Conservation (phyloP, 2,797 vertebrate species). For the Anguilla megastoma region DNA sequence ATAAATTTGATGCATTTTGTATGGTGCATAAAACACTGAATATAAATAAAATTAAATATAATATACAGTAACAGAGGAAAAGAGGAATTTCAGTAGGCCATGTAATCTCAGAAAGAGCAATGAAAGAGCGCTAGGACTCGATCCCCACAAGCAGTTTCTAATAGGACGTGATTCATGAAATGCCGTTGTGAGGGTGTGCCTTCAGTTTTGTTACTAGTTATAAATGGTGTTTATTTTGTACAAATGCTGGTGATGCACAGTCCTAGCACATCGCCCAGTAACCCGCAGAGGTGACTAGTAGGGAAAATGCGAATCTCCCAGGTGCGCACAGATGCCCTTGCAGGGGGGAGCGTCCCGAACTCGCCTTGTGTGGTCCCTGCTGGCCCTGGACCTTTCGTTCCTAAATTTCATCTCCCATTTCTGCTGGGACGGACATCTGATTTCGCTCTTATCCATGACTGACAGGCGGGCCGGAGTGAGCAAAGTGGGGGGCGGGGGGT, state of each 20-base stretch:
- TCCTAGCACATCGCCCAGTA: not conserved
- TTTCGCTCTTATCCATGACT: conserved; percentile 23
- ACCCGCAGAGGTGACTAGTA: conserved; percentile 22
- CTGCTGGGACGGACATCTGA: conserved; percentile 16
- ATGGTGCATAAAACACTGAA: not conserved
- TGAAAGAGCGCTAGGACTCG: not conserved
- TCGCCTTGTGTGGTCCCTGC: not conserved
- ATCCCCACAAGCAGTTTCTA: not conserved
- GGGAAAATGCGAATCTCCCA: not conserved
- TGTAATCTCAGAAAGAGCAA: not conserved
- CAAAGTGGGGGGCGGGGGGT: not conserved
- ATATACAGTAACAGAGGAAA: not conserved
- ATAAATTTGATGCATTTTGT: not conserved
- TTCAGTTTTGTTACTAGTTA: not conserved
- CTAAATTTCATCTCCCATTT: conserved; percentile 22
- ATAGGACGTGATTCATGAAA: not conserved
- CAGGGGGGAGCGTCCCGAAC: conserved; percentile 25
- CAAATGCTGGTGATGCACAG: not conserved
- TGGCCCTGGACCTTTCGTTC: conserved; percentile 3
- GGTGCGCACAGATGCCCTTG: not conserved
- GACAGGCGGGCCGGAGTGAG: conserved; percentile 18
- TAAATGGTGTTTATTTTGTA: conserved; percentile 11
- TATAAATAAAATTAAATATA: not conserved
- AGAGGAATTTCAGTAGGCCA: not conserved
- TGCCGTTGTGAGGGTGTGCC: not conserved